Evolutionary conservation across 2,113 vertebrate species (phyloP).

Genomic region (Sturnira hondurensis): DNA sequence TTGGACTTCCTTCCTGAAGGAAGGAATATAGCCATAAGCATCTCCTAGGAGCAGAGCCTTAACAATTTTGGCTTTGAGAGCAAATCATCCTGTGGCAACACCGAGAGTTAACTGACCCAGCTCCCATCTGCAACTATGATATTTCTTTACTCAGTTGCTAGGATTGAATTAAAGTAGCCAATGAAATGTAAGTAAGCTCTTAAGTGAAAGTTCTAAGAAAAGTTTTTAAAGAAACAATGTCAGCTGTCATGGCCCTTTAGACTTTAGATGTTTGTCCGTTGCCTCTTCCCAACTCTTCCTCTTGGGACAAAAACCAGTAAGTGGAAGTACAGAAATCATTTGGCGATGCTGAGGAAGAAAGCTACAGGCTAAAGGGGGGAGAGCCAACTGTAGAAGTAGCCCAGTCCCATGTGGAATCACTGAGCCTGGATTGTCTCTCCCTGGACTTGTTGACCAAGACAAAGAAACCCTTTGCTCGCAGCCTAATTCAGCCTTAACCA

Average conservation of each 20-base stretch:
- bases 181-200: background rate
- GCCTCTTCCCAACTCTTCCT: background rate
- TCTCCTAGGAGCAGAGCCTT: background rate
- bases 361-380: background rate
- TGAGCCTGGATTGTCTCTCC: background rate
- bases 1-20: background rate
- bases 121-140: background rate
- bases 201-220: background rate
- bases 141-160: background rate
- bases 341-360: background rate
- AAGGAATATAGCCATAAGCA: background rate
- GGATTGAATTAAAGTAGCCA: background rate
- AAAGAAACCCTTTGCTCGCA: background rate
- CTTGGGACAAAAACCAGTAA: background rate
- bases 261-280: background rate
- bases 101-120: background rate
- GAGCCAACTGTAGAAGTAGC: background rate
- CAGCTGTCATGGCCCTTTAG: background rate
- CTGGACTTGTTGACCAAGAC: background rate
- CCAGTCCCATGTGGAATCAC: background rate
- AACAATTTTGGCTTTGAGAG: background rate
- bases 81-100: background rate
- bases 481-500: background rate
- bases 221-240: background rate
- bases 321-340: background rate